phyloP scores from a whole-genome alignment of 2,113 vertebrate species.

The Cochlearius cochlearius region DNA sequence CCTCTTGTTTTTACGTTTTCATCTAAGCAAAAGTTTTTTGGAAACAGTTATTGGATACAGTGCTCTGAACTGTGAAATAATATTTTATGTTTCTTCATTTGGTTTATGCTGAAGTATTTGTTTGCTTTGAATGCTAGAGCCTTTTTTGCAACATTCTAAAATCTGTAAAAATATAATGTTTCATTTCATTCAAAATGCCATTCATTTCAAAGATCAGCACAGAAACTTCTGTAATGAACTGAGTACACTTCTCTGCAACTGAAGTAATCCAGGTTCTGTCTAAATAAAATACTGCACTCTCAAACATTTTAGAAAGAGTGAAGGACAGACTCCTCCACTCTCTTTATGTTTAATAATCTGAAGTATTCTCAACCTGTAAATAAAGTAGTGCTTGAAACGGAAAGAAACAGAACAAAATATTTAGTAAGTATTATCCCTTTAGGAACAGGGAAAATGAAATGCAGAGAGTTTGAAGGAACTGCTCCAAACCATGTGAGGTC shows the following conservation, averaged over 20 bases:
- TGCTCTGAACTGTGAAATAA: slow-evolving; percentile 3
- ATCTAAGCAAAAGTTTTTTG: background rate
- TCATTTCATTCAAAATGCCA: background rate
- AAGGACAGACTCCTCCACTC: background rate
- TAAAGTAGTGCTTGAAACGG: background rate
- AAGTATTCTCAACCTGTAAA: background rate
- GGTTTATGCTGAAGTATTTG: background rate
- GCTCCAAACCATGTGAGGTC: background rate
- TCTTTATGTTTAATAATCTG: background rate
- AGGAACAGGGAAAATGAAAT: background rate
- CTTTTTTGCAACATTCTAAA: background rate
- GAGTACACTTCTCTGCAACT: background rate
- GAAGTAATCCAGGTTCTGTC: background rate
- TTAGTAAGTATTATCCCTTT: background rate
- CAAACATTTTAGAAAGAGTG: background rate
- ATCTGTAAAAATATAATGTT: background rate
- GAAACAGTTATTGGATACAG: background rate
- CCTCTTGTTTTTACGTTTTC: background rate
- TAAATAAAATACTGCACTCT: background rate
- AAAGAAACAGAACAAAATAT: background rate
- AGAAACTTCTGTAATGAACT: background rate
- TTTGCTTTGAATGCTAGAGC: background rate
- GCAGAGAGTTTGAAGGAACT: background rate
- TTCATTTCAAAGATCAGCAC: background rate
- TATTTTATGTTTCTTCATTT: slow-evolving; percentile 11